Base-by-base conservation (phyloP, 2,888 invertebrate species). In the Mythimna albipuncta region DNA sequence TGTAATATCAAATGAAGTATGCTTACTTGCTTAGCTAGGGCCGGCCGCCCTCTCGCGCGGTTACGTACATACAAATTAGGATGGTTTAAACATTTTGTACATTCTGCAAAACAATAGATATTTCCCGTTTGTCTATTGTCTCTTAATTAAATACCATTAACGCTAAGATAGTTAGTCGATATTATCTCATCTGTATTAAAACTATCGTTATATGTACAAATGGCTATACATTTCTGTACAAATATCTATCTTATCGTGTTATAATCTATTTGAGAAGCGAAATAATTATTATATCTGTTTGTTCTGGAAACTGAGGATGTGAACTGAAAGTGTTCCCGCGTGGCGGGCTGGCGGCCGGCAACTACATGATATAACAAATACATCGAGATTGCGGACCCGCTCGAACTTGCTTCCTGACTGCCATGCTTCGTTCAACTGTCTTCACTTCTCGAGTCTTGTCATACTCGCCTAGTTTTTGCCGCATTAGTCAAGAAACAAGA, bases 341-440 rank as follows among this genome's bases (percentile, higher is more conserved):
- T 93, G 77, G 93, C 91, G 89, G 91, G 93, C 90, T 81, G 92
- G 85, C 94, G 95, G 95, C 90, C 94, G 94, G 94, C 89, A 84
- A 89, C 95, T 96, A 96, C 94, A 91, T 92, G 93, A 92, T 94
- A 95, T 96, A 96, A 96, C 96, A 96, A 95, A 96, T 96, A 96
- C 96, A 96, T 92, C 94, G 93, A 96, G 93, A 93, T 91, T 90
- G 91, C 93, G 91, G 86, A 72, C 64, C 64, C 68, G 77, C 85
- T 86, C 85, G 88, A 82, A 79, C 88, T 91, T 84, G 91, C 85
- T 85, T 62, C 78, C 85, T 87, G 87, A 82, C 81, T 62, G 50
- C 66, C 9, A 7, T 44, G 63, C 61, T 35, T 2, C 70, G 9
- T 19, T 71, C 47, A 50, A 59, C 79, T 44, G 11, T 41, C 35